Evolutionary conservation across 2,797 vertebrate genomes (phyloP).

Genomic region (Pitangus sulphuratus): DNA sequence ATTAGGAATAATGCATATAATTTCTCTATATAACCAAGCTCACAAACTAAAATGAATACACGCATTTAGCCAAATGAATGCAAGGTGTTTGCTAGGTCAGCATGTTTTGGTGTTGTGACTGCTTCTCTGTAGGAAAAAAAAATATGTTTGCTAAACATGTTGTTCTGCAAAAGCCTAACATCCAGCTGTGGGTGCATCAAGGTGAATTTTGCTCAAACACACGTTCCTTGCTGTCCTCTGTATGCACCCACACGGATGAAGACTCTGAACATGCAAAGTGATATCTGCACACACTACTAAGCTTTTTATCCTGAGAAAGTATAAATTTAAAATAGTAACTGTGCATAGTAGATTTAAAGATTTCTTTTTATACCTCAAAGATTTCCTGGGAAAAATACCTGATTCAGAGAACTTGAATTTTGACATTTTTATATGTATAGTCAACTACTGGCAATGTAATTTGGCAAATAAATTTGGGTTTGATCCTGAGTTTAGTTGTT

Average conservation of each 20-base stretch:
- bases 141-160: not conserved
- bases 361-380: not conserved
- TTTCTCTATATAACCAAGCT: too few relatives aligned
- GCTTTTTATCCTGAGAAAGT: not conserved
- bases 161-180: not conserved
- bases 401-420: not conserved
- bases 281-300: not conserved
- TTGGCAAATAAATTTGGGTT: not conserved
- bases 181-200: not conserved
- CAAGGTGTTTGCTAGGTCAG: not conserved
- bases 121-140: not conserved
- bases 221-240: accelerated
- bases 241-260: not conserved
- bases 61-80: not conserved
- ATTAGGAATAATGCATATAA: too few relatives aligned
- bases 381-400: not conserved
- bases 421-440: not conserved
- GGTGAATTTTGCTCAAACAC: not conserved
- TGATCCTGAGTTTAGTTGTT: not conserved
- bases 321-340: not conserved
- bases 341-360: too few relatives aligned
- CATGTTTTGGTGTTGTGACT: not conserved
- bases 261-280: not conserved
- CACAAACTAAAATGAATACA: not conserved
- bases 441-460: not conserved